These are phyloP conservation scores for Megalops atlanticus DNA, from an alignment of 2,113 vertebrate species.

Conservation along the genomic window DNA sequence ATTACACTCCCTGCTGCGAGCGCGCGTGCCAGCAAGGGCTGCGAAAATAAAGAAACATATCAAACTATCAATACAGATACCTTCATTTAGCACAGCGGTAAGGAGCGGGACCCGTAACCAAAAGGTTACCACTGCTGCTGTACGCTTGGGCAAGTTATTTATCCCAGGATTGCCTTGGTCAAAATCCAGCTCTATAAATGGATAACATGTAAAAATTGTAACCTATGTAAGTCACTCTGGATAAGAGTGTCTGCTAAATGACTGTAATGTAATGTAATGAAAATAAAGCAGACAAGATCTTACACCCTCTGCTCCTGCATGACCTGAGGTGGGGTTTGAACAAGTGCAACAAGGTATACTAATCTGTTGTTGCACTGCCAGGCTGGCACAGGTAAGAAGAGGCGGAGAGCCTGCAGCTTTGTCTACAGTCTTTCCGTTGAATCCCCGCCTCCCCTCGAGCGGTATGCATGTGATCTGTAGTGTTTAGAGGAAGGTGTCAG, in stretches of 20 bases:
- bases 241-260: no score
- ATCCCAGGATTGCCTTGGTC: no score
- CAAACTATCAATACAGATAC: no score
- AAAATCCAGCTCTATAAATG: no score
- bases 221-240: no score
- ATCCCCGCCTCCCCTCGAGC: not conserved
- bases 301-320: not conserved
- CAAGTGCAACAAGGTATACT: slow-evolving; percentile 9
- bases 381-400: slow-evolving; percentile 17
- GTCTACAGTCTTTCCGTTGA: not conserved
- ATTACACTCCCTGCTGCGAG: not conserved
- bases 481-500: not conserved
- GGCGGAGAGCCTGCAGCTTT: not conserved
- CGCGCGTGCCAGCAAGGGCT: slow-evolving; percentile 1
- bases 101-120: no score
- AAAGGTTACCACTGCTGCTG: no score
- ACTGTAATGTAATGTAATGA: no score
- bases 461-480: not conserved
- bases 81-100: no score
- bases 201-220: no score
- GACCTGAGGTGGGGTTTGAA: not conserved
- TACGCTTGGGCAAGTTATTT: no score
- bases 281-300: not conserved
- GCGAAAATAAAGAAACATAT: slow-evolving; percentile 8
- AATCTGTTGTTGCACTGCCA: slow-evolving; percentile 3